These are phyloP conservation scores for Euthynnus affinis DNA, from an alignment of 2,797 vertebrate species.

Conservation along the genomic window DNA sequence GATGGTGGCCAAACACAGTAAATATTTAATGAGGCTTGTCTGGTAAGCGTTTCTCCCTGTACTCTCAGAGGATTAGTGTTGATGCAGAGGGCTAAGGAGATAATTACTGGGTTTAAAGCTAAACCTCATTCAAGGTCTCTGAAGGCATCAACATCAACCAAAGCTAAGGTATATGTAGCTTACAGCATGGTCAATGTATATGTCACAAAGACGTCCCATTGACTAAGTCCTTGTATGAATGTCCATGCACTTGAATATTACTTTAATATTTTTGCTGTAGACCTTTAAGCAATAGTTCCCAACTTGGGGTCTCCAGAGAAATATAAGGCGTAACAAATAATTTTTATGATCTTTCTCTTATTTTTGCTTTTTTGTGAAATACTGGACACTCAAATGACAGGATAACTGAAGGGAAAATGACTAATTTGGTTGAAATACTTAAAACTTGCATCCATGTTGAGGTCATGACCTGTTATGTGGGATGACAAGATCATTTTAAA, in stretches of 20 bases:
- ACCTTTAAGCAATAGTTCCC: neutral
- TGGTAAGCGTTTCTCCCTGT: constrained; percentile 70
- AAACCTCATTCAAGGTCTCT: constrained; percentile 73
- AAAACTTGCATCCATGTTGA: neutral
- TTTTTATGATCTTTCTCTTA: neutral
- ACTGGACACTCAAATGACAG: neutral
- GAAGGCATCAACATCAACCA: constrained; percentile 43
- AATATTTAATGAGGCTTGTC: constrained; percentile 82
- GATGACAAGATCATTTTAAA: neutral
- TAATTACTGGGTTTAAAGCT: constrained; percentile 76
- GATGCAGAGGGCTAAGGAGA: constrained; percentile 74
- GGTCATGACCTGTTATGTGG: neutral
- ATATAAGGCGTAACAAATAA: too few relatives aligned
- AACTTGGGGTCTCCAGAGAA: neutral
- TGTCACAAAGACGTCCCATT: constrained; percentile 28
- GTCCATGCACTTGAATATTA: neutral
- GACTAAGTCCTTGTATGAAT: constrained; percentile 3
- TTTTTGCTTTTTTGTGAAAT: neutral
- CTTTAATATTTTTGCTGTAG: neutral
- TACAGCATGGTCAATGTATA: constrained; percentile 36
- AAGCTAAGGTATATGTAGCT: constrained; percentile 22
- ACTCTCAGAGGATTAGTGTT: constrained; percentile 69
- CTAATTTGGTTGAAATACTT: neutral
- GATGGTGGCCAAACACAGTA: constrained; percentile 78
- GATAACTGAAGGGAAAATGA: neutral